These are phyloP conservation scores for Scylla paramamosain DNA, from an alignment of 1,140 invertebrate species.

Conservation along the genomic window DNA sequence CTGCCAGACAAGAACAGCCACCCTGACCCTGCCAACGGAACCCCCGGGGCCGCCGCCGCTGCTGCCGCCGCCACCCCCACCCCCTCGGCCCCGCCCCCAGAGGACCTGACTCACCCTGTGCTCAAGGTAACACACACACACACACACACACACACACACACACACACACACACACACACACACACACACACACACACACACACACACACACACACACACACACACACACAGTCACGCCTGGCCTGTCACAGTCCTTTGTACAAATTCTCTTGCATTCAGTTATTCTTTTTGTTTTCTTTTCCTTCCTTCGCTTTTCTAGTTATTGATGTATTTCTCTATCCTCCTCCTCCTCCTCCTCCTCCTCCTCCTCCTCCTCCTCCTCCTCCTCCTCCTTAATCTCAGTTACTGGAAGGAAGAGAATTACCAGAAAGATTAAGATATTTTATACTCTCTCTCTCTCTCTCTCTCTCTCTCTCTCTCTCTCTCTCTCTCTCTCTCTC, in stretches of 20 bases:
- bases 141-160: neutral
- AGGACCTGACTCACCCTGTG: constrained; percentile 55
- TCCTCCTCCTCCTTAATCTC: too few species aligned
- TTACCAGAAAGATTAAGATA: too few species aligned
- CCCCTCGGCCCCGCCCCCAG: constrained; percentile 47
- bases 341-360: constrained; percentile 26
- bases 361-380: neutral
- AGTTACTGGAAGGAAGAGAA: too few species aligned
- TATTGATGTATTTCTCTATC: neutral
- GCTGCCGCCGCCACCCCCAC: constrained; percentile 58
- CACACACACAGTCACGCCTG: neutral
- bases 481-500: too few species aligned
- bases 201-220: constrained; percentile 43
- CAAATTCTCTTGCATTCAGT: neutral
- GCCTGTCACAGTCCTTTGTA: too few species aligned
- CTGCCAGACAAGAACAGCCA: constrained; percentile 65
- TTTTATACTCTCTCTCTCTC: too few species aligned
- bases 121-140: constrained; percentile 60
- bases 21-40: constrained; percentile 52
- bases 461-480: too few species aligned
- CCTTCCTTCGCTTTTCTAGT: constrained; percentile 11
- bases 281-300: neutral
- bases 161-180: constrained; percentile 37
- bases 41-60: neutral
- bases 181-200: constrained; percentile 43